Percentiles rank a stretch among this genome's conserved stretches.
phyloP scores from a whole-genome alignment of 1,140 invertebrate genomes.

The Amyelois transitella region DNA sequence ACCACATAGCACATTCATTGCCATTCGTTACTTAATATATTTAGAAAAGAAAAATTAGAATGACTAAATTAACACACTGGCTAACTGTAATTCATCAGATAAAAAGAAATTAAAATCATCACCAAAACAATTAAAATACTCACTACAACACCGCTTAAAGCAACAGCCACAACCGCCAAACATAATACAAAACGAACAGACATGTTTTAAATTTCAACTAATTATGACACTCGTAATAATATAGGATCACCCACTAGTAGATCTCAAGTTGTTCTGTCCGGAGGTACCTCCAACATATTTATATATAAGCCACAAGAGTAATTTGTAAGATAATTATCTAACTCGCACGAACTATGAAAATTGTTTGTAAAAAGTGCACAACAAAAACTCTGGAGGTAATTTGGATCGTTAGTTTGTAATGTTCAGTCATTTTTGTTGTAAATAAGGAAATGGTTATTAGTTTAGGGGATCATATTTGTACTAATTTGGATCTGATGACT shows the following conservation, averaged over 20 bases:
- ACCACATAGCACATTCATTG: too few species aligned
- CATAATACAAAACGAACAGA: conserved; percentile 1
- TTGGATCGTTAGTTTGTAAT: background rate
- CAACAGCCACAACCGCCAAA: conserved; percentile 1
- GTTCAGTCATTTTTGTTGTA: background rate
- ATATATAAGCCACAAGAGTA: background rate
- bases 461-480: background rate
- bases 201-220: background rate
- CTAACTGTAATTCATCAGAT: too few species aligned
- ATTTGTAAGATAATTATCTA: background rate
- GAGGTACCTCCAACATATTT: background rate
- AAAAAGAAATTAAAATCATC: background rate
- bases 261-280: background rate
- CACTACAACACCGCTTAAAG: conserved; percentile 5
- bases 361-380: background rate
- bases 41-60: too few species aligned
- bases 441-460: background rate
- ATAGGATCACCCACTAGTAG: background rate
- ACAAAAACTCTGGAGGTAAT: conserved; percentile 1
- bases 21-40: too few species aligned
- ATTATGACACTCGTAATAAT: background rate
- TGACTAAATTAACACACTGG: too few species aligned
- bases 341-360: background rate
- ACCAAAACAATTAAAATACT: conserved; percentile 4
- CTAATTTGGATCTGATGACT: background rate